A percentile compares a stretch with the other conserved stretches of the same genome.
phyloP scores from a whole-genome alignment of 2,888 invertebrate genomes.

The Lithophane socia region DNA sequence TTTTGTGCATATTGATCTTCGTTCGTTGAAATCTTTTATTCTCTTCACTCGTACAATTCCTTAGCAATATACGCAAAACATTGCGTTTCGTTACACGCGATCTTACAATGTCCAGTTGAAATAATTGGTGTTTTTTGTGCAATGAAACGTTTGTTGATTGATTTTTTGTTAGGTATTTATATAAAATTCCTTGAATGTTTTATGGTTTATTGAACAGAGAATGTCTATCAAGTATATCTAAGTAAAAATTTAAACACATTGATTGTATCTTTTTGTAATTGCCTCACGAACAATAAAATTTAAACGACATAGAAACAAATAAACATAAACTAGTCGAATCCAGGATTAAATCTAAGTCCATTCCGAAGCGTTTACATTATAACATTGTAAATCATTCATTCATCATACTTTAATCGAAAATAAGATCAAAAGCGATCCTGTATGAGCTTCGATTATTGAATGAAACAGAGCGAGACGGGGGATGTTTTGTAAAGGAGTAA shows the following conservation, averaged over 20 bases:
- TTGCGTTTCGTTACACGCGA: constrained; percentile 29
- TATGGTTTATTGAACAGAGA: constrained; percentile 4
- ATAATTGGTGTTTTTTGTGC: constrained; percentile 29
- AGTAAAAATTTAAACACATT: background rate
- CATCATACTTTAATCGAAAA: constrained; percentile 79
- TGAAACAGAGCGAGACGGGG: constrained; percentile 69
- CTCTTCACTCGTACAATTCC: constrained; percentile 1
- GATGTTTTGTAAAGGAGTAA: constrained; percentile 49
- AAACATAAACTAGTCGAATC: constrained; percentile 34
- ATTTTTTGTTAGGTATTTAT: constrained; percentile 10
- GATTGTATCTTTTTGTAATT: background rate
- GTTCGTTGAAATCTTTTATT: constrained; percentile 69
- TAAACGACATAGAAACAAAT: constrained; percentile 25
- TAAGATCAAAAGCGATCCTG: constrained; percentile 70
- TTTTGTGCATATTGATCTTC: background rate
- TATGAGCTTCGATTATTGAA: constrained; percentile 76
- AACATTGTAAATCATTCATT: constrained; percentile 78
- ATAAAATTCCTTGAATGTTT: background rate
- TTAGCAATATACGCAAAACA: constrained; percentile 28
- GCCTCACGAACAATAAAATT: constrained; percentile 16
- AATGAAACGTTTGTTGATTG: constrained; percentile 19
- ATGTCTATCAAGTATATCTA: background rate
- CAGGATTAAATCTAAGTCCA: constrained; percentile 49
- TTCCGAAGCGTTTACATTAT: constrained; percentile 62
- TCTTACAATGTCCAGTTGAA: constrained; percentile 6